These are phyloP conservation scores for Pseudochaenichthys georgianus DNA, from an alignment of 2,797 vertebrate species.

Conservation along the genomic window DNA sequence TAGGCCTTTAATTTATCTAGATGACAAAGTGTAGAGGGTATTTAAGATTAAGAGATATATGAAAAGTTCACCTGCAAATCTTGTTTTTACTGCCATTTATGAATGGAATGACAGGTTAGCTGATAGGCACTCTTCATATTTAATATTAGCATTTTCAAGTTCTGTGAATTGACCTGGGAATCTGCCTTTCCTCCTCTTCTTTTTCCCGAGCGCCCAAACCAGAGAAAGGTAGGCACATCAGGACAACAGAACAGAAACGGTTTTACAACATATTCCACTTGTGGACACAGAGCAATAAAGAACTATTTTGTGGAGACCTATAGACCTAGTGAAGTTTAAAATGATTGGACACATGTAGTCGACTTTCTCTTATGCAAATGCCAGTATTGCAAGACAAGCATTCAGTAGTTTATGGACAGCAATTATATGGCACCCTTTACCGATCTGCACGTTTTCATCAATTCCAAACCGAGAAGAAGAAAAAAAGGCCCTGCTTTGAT, in stretches of 20 bases:
- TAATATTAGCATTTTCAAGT: conserved; percentile 57
- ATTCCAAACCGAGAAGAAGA: conserved; percentile 90
- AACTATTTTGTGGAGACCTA: conserved; percentile 86
- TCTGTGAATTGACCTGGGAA: conserved; percentile 76
- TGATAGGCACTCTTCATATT: conserved; percentile 66
- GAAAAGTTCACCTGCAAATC: conserved; percentile 78
- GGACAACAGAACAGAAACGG: conserved; percentile 80
- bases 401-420: conserved; percentile 91
- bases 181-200: conserved; percentile 83
- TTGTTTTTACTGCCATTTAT: conserved; percentile 81
- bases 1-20: conserved; percentile 68
- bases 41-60: conserved; percentile 69
- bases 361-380: conserved; percentile 91
- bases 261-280: conserved; percentile 83
- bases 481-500: conserved; percentile 89
- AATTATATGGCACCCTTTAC: conserved; percentile 98
- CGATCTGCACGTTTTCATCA: conserved; percentile 99
- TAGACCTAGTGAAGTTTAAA: conserved; percentile 84
- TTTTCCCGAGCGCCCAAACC: conserved; percentile 75
- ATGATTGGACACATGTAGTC: conserved; percentile 87
- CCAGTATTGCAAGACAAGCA: conserved; percentile 89
- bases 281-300: conserved; percentile 89
- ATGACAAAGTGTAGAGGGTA: conserved; percentile 62
- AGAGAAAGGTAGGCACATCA: conserved; percentile 80
- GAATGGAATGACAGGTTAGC: conserved; percentile 76